A percentile compares a stretch with the other conserved stretches of the same genome.
phyloP scores from a whole-genome alignment of 2,113 vertebrate species.

The Puntigrus tetrazona region DNA sequence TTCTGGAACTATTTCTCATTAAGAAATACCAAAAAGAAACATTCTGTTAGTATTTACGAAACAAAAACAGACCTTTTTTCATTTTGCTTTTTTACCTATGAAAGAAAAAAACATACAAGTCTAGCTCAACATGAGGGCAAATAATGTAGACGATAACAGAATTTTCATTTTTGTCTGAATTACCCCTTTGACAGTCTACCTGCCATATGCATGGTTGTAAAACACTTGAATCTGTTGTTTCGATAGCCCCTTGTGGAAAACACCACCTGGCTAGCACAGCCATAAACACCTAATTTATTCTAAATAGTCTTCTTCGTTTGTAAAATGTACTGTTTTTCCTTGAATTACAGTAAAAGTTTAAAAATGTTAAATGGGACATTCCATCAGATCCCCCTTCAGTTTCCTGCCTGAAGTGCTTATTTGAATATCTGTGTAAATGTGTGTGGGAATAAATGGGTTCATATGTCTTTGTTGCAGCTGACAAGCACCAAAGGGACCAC shows the following conservation, averaged over 20 bases:
- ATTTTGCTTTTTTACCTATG: not conserved
- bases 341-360: not conserved
- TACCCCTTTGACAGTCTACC: not conserved
- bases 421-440: constrained; percentile 11
- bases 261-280: not conserved
- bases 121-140: not conserved
- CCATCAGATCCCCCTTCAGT: not conserved
- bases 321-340: not conserved
- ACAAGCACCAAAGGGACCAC: constrained; percentile 29
- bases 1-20: not conserved
- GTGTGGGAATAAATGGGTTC: not conserved
- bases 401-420: not conserved
- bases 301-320: not conserved
- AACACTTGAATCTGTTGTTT: not conserved
- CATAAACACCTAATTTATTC: not conserved
- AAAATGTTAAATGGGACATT: not conserved
- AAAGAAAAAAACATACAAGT: not conserved
- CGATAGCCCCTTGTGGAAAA: not conserved
- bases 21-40: not conserved
- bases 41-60: no score
- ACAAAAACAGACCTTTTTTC: not conserved
- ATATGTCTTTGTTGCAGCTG: constrained; percentile 31
- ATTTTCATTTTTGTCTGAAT: not conserved
- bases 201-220: not conserved
- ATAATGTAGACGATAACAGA: not conserved